A percentile compares a stretch with the other conserved stretches of the same genome.
Conservation (phyloP, 2,797 vertebrate species). For the Cossypha dichroa region DNA sequence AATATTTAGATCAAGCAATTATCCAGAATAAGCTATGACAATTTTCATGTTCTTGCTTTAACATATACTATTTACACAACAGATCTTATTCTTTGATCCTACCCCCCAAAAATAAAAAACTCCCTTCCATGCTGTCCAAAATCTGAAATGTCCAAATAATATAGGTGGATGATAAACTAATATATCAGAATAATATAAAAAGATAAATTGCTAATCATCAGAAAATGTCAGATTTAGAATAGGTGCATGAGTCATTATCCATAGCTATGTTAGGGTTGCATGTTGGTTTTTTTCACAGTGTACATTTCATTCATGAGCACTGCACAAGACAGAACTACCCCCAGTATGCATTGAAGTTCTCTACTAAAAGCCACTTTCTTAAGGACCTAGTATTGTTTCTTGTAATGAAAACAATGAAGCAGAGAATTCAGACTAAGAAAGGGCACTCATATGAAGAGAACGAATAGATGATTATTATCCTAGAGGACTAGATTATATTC, state of each 20-base stretch:
- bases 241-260: neutral
- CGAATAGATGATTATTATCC: neutral
- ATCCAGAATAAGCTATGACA: neutral
- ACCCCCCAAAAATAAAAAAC: neutral
- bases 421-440: neutral
- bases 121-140: neutral
- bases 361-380: neutral
- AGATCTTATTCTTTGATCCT: neutral
- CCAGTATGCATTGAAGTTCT: neutral
- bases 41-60: neutral
- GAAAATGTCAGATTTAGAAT: neutral
- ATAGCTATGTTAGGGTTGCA: neutral
- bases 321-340: neutral
- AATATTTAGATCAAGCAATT: neutral
- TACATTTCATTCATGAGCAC: neutral
- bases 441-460: neutral
- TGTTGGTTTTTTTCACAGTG: neutral
- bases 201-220: neutral
- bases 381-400: neutral
- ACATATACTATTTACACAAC: neutral
- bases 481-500: neutral
- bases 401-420: neutral
- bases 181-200: accelerated
- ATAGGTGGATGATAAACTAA: neutral
- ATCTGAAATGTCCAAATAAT: neutral